phyloP scores from a whole-genome alignment of 2,113 vertebrate species.

The Mungos mungo region DNA sequence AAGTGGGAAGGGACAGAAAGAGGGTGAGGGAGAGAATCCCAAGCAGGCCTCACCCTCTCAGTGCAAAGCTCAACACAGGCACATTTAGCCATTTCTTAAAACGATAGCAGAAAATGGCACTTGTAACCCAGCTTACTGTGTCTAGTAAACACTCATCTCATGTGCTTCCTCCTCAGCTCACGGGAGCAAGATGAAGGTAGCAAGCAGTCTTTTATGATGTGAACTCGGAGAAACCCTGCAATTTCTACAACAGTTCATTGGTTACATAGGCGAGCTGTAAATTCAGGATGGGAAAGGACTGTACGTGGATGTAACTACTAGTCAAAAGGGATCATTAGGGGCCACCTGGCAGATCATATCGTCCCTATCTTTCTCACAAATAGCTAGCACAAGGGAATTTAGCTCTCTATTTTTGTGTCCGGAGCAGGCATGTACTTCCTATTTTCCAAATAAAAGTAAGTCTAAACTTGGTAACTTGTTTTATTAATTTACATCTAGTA shows the following conservation, averaged over 20 bases:
- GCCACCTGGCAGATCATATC: too few relatives aligned
- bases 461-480: not conserved
- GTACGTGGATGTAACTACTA: not conserved
- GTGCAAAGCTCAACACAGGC: too few relatives aligned
- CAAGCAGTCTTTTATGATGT: not conserved
- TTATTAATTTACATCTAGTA: not conserved
- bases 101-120: not conserved
- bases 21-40: too few relatives aligned
- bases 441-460: not conserved
- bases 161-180: not conserved
- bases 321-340: not conserved
- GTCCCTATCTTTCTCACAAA: not conserved
- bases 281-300: not conserved
- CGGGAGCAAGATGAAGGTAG: not conserved
- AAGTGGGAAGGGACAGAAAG: too few relatives aligned
- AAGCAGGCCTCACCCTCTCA: too few relatives aligned
- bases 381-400: not conserved
- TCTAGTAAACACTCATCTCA: not conserved
- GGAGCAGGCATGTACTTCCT: not conserved
- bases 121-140: not conserved
- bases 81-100: not conserved
- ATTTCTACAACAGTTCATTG: not conserved
- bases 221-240: not conserved
- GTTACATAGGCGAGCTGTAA: not conserved
- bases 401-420: not conserved